Evolutionary conservation across 2,888 invertebrate species (phyloP), one percentile per base, ranked within the genome.

Genomic region (Pristionchus exspectatus): DNA sequence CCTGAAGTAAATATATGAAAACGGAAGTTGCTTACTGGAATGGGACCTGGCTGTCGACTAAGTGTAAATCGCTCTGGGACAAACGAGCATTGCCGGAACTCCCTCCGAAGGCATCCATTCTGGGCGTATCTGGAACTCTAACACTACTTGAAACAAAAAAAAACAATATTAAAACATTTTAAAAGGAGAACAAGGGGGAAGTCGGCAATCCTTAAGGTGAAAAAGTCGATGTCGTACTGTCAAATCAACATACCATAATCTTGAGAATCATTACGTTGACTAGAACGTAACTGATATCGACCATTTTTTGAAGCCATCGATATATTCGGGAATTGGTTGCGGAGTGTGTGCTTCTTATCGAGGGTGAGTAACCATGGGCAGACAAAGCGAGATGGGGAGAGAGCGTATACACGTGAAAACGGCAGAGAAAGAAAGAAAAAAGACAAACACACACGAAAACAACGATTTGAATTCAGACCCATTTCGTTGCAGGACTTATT

Each of bases 321-420:
- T 56, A 10, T 50, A 7, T 10, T 50, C 44, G 44, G 9, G 44
- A 50, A 50, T 56, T 16, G 56, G 84, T 84, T 84, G 44, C 33
- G 30, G 30, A 84, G 77, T 44, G 77, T 14, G 24, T 24, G 54
- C 56, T 84, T 84, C 84, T 84, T 84, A 84, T 84, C 84, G 84
- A 16, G 56, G 10, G 30, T 84, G 84, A 84, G 84, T 84, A 50
- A 84, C 56, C 56, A 84, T 77, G 77, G 77, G 33, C 33, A 38
- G 77, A 21, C 38, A 38, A 44, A 77, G 74, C 14, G 74, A 74
- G 38, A 33, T 16, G 30, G 74, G 9, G 77, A 77, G 77, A 44
- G 33, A 44, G 77, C 30, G 77, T 21, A 56, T 21, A 56, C 16
- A 56, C 16, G 21, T 5, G 24, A 77, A 30, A 77, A 44, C 44